Conservation (phyloP, 2,113 vertebrate species). For the Pipa parva region DNA sequence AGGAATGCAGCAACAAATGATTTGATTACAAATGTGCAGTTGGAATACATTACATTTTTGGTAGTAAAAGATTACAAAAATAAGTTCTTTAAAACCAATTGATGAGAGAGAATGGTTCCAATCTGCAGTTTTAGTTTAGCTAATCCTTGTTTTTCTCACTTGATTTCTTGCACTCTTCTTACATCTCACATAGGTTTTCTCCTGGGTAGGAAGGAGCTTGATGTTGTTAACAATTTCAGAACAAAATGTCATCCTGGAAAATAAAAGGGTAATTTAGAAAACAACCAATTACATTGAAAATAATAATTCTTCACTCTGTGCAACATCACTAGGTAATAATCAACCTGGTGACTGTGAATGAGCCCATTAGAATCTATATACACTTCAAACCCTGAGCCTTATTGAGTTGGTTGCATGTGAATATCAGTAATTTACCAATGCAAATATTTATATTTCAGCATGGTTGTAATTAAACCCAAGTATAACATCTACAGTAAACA, state of each 20-base stretch:
- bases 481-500: too few relatives aligned
- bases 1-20: too few relatives aligned
- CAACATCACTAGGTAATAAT: background rate
- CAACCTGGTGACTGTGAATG: too few relatives aligned
- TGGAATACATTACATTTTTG: background rate
- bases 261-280: slow-evolving; percentile 1
- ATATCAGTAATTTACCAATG: too few relatives aligned
- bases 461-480: too few relatives aligned
- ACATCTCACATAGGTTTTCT: slow-evolving; percentile 81
- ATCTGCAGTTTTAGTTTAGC: background rate
- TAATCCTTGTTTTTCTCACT: slow-evolving; percentile 47
- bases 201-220: slow-evolving; percentile 65
- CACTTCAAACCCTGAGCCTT: too few relatives aligned
- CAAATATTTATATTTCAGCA: too few relatives aligned
- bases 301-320: background rate
- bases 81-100: background rate
- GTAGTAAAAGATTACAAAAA: background rate
- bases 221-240: slow-evolving; percentile 62
- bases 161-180: slow-evolving; percentile 47
- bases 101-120: background rate
- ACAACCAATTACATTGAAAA: background rate
- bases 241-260: slow-evolving; percentile 75
- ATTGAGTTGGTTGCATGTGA: too few relatives aligned
- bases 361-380: too few relatives aligned
- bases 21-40: too few relatives aligned